Evolutionary conservation across 2,113 vertebrate species (phyloP).

Genomic region (Piprites chloris): DNA sequence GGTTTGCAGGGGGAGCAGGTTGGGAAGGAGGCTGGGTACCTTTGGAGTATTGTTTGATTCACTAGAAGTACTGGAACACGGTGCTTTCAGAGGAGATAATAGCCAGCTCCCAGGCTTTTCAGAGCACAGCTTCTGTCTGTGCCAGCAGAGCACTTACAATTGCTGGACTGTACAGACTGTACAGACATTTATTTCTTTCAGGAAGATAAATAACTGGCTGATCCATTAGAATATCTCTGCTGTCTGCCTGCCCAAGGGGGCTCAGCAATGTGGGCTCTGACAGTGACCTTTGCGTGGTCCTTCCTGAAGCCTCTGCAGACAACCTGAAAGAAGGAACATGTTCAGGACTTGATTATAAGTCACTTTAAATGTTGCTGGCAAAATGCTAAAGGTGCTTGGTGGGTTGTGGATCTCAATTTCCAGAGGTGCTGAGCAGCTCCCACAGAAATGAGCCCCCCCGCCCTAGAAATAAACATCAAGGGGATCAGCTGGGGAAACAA

Average conservation of each 20-base stretch:
- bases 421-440: not conserved
- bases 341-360: not conserved
- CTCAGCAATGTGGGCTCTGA: not conserved
- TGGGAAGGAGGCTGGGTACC: not conserved
- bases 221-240: not conserved
- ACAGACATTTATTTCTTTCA: not conserved
- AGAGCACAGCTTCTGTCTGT: not conserved
- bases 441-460: not conserved
- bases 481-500: not conserved
- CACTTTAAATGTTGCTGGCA: not conserved
- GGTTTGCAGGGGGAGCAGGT: not conserved
- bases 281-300: not conserved
- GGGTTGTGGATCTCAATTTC: not conserved
- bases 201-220: slow-evolving; percentile 7
- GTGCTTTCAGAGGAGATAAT: not conserved
- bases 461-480: not conserved
- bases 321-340: not conserved
- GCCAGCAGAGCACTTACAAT: slow-evolving; percentile 24
- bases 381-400: not conserved
- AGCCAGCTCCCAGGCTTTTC: not conserved
- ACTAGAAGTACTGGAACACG: not conserved
- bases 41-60: not conserved
- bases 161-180: not conserved
- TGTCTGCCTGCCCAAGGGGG: not conserved
- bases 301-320: not conserved